Evolutionary conservation across 2,113 vertebrate species (phyloP).

Genomic region (Lutjanus erythropterus): DNA sequence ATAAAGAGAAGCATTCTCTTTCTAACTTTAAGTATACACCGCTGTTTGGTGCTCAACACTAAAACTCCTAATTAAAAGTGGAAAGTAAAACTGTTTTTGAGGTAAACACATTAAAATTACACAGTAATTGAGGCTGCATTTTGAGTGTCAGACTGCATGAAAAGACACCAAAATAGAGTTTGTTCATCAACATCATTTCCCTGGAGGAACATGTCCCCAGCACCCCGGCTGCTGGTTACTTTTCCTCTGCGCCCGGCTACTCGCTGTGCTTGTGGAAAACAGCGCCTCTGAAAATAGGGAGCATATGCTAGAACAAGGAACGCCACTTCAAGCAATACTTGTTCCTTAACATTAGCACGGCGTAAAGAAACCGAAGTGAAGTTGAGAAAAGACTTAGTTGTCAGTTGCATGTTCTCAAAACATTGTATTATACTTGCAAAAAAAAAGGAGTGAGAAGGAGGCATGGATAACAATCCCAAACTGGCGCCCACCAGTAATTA

Average conservation of each 20-base stretch:
- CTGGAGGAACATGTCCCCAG: conserved; percentile 21
- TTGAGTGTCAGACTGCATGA: conserved; percentile 24
- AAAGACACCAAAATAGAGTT: conserved; percentile 38
- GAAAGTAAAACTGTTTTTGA: conserved; percentile 24
- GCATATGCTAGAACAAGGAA: conserved; percentile 57
- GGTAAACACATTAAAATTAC: conserved; percentile 16
- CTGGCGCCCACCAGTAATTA: conserved; percentile 80
- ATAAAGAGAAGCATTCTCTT: background rate
- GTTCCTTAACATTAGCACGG: conserved; percentile 57
- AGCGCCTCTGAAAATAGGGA: conserved; percentile 38
- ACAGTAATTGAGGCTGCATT: conserved; percentile 26
- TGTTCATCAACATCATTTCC: conserved; percentile 46
- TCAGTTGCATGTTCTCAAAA: conserved; percentile 66
- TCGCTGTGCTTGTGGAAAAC: conserved; percentile 3
- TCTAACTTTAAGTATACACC: background rate
- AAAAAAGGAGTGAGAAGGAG: conserved; percentile 61
- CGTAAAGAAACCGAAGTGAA: conserved; percentile 50
- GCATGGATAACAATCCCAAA: conserved; percentile 73
- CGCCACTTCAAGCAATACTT: conserved; percentile 44
- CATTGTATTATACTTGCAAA: conserved; percentile 62
- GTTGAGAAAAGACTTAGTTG: conserved; percentile 70
- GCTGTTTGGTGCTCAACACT: background rate
- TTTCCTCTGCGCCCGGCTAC: conserved; percentile 1
- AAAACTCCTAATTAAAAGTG: conserved; percentile 30
- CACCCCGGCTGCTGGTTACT: conserved; percentile 35